These are phyloP conservation scores for Bos javanicus DNA, from an alignment of 2,113 vertebrate species.

Conservation along the genomic window DNA sequence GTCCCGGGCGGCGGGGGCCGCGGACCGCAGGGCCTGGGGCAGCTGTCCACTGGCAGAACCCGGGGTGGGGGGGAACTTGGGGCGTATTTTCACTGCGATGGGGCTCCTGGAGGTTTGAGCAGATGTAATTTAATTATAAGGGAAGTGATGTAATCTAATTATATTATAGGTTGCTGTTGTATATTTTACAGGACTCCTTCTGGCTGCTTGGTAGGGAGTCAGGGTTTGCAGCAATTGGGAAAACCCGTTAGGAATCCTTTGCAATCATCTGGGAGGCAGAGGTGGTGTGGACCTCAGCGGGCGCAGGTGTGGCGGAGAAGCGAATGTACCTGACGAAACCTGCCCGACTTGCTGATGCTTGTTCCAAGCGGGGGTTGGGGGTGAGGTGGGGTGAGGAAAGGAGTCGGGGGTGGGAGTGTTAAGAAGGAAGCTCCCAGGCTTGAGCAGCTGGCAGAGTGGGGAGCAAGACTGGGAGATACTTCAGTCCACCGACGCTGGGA, in stretches of 20 bases:
- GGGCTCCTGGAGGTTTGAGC: not conserved
- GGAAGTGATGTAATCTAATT: not conserved
- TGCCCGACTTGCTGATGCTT: not conserved
- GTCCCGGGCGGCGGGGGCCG: fast-evolving
- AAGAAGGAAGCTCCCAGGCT: not conserved
- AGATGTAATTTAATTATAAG: not conserved
- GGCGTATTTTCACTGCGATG: not conserved
- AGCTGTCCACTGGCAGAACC: not conserved
- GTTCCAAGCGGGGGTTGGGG: too few species aligned
- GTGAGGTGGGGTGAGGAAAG: not conserved
- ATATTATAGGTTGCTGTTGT: not conserved
- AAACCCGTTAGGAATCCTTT: not conserved
- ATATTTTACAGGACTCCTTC: not conserved
- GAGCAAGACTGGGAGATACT: not conserved
- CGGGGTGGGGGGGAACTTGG: not conserved
- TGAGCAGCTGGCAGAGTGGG: not conserved
- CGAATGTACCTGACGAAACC: fast-evolving
- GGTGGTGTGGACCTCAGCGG: not conserved
- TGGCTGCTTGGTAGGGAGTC: not conserved
- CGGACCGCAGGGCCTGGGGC: not conserved
- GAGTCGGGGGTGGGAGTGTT: not conserved
- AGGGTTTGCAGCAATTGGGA: not conserved
- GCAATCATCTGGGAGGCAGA: not conserved
- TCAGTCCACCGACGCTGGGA: not conserved
- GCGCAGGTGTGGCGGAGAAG: not conserved